A percentile compares a stretch with the other conserved stretches of the same genome.
phyloP scores from a whole-genome alignment of 2,113 vertebrate genomes.

The Pelmatolapia mariae region DNA sequence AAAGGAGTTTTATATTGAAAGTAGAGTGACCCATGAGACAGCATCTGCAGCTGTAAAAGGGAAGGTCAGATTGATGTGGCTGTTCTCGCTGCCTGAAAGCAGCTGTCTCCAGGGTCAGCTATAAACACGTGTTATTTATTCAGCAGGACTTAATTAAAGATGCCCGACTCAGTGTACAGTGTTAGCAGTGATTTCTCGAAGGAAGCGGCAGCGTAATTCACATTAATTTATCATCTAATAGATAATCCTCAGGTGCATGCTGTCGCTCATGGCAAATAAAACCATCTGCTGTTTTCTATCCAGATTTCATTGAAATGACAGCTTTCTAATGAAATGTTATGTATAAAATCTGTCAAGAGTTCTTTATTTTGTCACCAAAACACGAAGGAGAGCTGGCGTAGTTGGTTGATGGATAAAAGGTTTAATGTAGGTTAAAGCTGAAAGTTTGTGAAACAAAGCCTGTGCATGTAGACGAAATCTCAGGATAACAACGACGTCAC shows the following conservation, averaged over 20 bases:
- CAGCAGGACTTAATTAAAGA: constrained; percentile 54
- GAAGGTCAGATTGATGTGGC: constrained; percentile 31
- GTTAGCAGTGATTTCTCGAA: constrained; percentile 53
- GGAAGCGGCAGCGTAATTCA: constrained; percentile 32
- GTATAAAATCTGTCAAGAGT: background rate
- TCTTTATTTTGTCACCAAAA: background rate
- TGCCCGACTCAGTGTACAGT: constrained; percentile 9
- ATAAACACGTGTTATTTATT: constrained; percentile 49
- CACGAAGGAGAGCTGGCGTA: background rate
- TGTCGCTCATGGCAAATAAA: constrained; percentile 17
- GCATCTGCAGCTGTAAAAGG: background rate
- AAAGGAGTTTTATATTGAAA: constrained; percentile 13
- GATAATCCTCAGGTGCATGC: constrained; percentile 52
- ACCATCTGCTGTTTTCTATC: constrained; percentile 55
- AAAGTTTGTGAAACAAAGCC: constrained; percentile 14
- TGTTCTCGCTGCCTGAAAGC: background rate
- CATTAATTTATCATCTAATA: constrained; percentile 55
- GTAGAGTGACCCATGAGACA: background rate
- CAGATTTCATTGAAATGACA: constrained; percentile 40
- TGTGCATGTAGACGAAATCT: background rate
- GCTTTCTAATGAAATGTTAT: constrained; percentile 6
- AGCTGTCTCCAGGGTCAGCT: constrained; percentile 10
- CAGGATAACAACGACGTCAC: background rate
- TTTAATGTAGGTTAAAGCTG: constrained; percentile 5
- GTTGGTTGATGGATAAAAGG: background rate